Evolutionary conservation across 2,888 invertebrate genomes (phyloP).

Genomic region (Heliconius ethilla): DNA sequence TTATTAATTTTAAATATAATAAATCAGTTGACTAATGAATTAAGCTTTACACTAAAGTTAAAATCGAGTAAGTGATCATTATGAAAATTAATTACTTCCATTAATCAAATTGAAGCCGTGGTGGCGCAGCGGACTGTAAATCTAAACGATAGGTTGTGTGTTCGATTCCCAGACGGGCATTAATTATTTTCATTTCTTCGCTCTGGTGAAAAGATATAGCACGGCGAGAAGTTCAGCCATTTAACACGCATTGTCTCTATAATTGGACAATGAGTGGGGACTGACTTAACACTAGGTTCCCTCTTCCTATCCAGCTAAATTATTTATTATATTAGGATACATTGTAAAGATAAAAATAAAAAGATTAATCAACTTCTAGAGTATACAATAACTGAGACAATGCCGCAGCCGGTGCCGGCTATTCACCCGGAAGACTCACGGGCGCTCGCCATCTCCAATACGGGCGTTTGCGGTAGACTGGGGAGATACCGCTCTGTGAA

Average conservation of each 20-base stretch:
- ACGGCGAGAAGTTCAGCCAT: not conserved
- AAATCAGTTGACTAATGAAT: not conserved
- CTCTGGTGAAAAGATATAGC: not conserved
- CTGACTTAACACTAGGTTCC: not conserved
- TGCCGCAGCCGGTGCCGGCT: slow-evolving; percentile 61
- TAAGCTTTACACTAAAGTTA: not conserved
- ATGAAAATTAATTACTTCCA: slow-evolving; percentile 1
- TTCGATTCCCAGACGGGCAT: not conserved
- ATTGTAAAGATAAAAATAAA: not conserved
- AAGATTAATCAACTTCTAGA: slow-evolving; percentile 21
- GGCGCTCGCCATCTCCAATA: slow-evolving; percentile 48
- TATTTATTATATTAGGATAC: not conserved
- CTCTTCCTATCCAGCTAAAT: not conserved
- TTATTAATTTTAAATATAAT: not conserved
- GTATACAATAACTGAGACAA: slow-evolving; percentile 55
- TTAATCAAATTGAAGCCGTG: not conserved
- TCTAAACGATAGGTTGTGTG: not conserved
- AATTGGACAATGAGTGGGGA: too few relatives aligned
- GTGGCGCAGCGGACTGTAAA: not conserved
- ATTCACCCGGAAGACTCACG: slow-evolving; percentile 65
- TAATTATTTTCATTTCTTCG: not conserved
- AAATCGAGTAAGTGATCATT: not conserved
- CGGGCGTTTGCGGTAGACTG: slow-evolving; percentile 62
- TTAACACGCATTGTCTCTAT: not conserved
- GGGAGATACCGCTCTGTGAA: slow-evolving; percentile 61